A percentile compares a stretch with the other conserved stretches of the same genome.
phyloP scores from a whole-genome alignment of 30 jellyfish, hydroid and myxozoan genomes.

The Phacellophora camtschatica region DNA sequence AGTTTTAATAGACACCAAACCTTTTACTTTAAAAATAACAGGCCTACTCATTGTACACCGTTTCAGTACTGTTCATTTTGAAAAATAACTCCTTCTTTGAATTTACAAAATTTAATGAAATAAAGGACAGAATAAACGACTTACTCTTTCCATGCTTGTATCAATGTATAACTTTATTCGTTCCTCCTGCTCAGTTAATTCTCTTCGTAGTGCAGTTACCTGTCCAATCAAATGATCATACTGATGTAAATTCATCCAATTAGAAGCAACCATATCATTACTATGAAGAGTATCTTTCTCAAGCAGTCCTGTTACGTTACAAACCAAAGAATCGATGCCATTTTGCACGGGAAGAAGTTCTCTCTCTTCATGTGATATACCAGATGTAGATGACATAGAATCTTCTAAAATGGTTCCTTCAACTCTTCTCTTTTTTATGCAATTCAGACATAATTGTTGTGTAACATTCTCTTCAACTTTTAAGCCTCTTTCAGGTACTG shows the following conservation, averaged over 20 bases:
- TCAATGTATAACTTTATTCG: slow-evolving; percentile 33
- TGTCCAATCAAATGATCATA: slow-evolving; percentile 79
- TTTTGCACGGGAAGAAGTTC: background rate
- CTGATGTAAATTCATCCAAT: slow-evolving; percentile 48
- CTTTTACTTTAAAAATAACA: too few relatives aligned
- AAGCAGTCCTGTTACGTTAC: background rate
- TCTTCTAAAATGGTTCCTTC: slow-evolving; percentile 3
- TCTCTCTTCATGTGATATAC: background rate
- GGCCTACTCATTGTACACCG: too few relatives aligned
- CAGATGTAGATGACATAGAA: background rate
- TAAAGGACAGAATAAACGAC: too few relatives aligned
- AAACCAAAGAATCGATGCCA: background rate
- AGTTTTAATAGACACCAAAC: too few relatives aligned
- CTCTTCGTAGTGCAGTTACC: slow-evolving; percentile 62
- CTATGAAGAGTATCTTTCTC: background rate
- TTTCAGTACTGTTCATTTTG: too few relatives aligned
- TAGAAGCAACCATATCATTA: background rate
- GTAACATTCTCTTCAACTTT: background rate
- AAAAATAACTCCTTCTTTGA: too few relatives aligned
- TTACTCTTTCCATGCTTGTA: slow-evolving; percentile 59
- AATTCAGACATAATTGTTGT: slow-evolving; percentile 5
- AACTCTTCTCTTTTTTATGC: background rate
- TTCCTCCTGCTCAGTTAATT: slow-evolving; percentile 60
- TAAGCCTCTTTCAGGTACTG: slow-evolving; percentile 34
- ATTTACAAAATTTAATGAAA: too few relatives aligned